These are phyloP conservation scores for Ferrisia virgata DNA, from an alignment of 2,888 invertebrate species.

Conservation along the genomic window DNA sequence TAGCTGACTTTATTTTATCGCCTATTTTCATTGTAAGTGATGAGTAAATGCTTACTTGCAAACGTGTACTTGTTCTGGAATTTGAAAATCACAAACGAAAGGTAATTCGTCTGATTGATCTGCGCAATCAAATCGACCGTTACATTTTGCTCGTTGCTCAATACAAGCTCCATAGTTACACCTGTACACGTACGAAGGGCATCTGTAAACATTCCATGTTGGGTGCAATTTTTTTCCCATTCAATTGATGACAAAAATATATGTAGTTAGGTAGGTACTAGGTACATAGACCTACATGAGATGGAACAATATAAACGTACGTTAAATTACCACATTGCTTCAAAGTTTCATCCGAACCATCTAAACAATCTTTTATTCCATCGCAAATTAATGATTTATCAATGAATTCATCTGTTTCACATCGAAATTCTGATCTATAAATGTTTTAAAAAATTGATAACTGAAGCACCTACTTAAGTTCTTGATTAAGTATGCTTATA, in stretches of 20 bases:
- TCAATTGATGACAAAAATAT: neutral
- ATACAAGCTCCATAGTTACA: constrained; percentile 32
- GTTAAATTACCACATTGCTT: neutral
- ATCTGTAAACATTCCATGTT: neutral
- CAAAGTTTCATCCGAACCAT: constrained; percentile 25
- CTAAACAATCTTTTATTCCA: constrained; percentile 5
- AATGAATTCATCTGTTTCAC: constrained; percentile 50
- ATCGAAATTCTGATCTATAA: constrained; percentile 50
- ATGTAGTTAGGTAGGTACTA: no score
- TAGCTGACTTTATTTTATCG: no score
- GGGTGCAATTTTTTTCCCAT: neutral
- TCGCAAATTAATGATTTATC: constrained; percentile 49
- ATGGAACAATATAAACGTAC: neutral
- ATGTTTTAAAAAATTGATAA: neutral
- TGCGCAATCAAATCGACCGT: constrained; percentile 49
- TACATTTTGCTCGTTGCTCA: neutral
- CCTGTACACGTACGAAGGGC: neutral
- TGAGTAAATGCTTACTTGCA: constrained; percentile 5
- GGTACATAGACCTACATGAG: no score
- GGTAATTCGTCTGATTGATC: constrained; percentile 24
- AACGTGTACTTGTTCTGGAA: neutral
- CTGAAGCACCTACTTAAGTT: no score
- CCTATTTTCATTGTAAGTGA: no score
- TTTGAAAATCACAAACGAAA: neutral
- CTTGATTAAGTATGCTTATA: neutral